Conservation (phyloP, 1,140 invertebrate genomes). For the Aphaenogaster floridana region DNA sequence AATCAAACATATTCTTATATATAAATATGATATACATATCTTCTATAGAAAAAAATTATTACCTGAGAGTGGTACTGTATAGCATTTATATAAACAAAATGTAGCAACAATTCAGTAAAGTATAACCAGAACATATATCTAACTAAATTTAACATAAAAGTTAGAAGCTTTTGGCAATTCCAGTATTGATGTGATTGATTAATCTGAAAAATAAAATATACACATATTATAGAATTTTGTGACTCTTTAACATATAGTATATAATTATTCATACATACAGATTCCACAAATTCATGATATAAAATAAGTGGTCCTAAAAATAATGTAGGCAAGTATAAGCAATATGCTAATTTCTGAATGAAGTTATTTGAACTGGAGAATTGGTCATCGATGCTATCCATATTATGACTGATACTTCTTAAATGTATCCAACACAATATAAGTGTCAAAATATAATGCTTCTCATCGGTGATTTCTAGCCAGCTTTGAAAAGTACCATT, state of each 20-base stretch:
- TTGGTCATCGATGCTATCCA: constrained; percentile 82
- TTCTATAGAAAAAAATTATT: constrained; percentile 51
- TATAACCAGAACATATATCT: constrained; percentile 91
- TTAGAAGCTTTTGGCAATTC: constrained; percentile 82
- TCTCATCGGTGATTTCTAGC: constrained; percentile 75
- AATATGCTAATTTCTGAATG: constrained; percentile 89
- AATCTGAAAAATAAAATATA: constrained; percentile 80
- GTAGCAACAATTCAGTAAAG: constrained; percentile 91
- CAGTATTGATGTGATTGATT: constrained; percentile 79
- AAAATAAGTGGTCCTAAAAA: constrained; percentile 93
- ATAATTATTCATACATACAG: constrained; percentile 83
- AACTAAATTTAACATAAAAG: constrained; percentile 87
- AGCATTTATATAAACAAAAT: constrained; percentile 93
- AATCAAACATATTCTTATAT: constrained; percentile 8
- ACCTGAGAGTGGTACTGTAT: constrained; percentile 89
- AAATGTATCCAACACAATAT: constrained; percentile 88
- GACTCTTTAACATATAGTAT: not conserved
- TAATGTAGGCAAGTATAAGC: constrained; percentile 93
- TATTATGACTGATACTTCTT: constrained; percentile 87
- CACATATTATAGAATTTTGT: not conserved
- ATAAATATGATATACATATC: not conserved
- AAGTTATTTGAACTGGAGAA: constrained; percentile 79
- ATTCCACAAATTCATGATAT: constrained; percentile 89
- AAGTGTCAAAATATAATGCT: constrained; percentile 84
- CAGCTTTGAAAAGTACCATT: constrained; percentile 78